A percentile compares a stretch with the other conserved stretches of the same genome.
phyloP scores from a whole-genome alignment of 2,113 vertebrate genomes.

The Numenius arquata region DNA sequence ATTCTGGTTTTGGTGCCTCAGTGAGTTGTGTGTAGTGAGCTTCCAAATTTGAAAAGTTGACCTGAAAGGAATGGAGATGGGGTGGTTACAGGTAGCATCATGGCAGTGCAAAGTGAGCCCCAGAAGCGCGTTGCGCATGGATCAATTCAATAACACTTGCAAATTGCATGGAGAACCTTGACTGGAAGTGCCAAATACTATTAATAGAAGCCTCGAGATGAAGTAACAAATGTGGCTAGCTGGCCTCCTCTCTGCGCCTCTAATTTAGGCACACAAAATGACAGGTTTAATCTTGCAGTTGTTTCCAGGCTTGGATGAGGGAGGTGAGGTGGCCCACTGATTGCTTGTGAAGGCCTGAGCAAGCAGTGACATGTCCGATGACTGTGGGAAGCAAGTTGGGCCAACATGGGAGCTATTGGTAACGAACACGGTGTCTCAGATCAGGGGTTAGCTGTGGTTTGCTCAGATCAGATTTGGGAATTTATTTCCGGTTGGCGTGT shows the following conservation, averaged over 20 bases:
- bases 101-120: not conserved
- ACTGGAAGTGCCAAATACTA: constrained; percentile 6
- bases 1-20: not conserved
- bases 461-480: not conserved
- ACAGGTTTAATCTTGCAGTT: constrained; percentile 28
- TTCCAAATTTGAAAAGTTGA: not conserved
- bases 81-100: not conserved
- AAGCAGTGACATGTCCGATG: not conserved
- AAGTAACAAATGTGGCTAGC: constrained; percentile 2
- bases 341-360: not conserved
- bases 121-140: not conserved
- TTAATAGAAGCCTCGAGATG: constrained; percentile 9
- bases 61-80: not conserved
- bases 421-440: not conserved
- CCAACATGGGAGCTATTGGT: not conserved
- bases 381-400: not conserved
- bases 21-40: not conserved
- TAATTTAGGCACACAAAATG: constrained; percentile 33
- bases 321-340: not conserved
- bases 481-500: not conserved
- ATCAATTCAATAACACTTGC: not conserved
- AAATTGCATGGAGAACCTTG: fast-evolving
- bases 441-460: not conserved
- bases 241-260: not conserved
- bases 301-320: not conserved